Evolutionary conservation across 2,113 vertebrate species (phyloP).

Genomic region (Phoxinus phoxinus): DNA sequence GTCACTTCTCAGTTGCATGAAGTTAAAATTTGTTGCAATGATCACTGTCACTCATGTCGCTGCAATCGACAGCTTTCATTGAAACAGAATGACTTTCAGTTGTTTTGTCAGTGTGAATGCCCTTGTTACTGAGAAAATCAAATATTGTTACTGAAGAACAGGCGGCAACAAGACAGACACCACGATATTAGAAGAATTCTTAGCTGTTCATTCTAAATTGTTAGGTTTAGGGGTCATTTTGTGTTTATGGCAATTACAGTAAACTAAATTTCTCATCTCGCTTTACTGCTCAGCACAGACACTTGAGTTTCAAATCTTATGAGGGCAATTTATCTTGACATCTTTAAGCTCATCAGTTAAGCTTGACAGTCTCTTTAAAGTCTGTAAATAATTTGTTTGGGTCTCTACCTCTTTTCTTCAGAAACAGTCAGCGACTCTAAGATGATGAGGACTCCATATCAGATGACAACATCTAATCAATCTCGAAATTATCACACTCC

Average conservation of each 20-base stretch:
- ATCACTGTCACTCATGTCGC: not conserved
- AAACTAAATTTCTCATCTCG: not conserved
- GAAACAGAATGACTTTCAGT: not conserved
- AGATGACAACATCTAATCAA: conserved; percentile 45
- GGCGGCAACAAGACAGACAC: not conserved
- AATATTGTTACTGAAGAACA: not conserved
- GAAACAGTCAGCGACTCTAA: conserved; percentile 23
- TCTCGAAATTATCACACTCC: conserved; percentile 26
- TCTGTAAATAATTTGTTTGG: conserved; percentile 24
- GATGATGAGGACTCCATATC: conserved; percentile 41
- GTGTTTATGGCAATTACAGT: not conserved
- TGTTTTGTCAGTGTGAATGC: not conserved
- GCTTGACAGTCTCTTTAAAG: conserved; percentile 28
- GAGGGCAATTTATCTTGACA: conserved; percentile 47
- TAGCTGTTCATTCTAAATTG: not conserved
- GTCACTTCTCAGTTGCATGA: not conserved
- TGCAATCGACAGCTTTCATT: not conserved
- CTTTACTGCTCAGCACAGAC: not conserved
- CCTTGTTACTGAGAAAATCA: not conserved
- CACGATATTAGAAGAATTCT: no score
- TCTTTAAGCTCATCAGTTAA: conserved; percentile 27
- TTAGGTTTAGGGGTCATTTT: not conserved
- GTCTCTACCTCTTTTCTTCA: conserved; percentile 16
- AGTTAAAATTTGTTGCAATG: not conserved
- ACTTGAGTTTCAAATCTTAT: conserved; percentile 23